Conservation (phyloP, 2,113 vertebrate species). For the Lagopus leucura region DNA sequence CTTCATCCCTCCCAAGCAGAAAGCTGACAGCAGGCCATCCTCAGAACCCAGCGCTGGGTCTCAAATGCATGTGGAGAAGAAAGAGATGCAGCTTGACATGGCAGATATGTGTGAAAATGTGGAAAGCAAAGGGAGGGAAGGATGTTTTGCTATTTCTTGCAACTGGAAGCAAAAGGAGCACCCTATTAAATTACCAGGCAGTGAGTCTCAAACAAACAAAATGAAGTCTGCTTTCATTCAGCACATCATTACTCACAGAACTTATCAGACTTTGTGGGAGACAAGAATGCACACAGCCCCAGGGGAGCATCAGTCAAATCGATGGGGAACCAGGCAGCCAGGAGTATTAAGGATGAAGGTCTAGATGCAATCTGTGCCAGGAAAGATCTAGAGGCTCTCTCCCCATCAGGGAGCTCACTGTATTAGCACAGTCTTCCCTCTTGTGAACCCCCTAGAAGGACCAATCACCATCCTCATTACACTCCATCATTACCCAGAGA, state of each 20-base stretch:
- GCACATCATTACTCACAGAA: neutral
- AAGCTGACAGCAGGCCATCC: neutral
- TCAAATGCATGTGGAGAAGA: neutral
- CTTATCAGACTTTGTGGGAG: fast-evolving
- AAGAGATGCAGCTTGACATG: neutral
- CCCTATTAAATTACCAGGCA: neutral
- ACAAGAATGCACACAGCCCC: neutral
- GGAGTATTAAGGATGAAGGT: neutral
- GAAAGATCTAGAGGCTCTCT: neutral
- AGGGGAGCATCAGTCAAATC: neutral
- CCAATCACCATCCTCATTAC: neutral
- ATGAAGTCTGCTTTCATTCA: neutral
- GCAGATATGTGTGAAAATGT: neutral
- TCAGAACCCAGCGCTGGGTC: neutral
- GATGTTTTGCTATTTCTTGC: neutral
- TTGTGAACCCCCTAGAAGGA: neutral
- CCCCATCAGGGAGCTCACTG: neutral
- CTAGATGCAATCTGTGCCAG: neutral
- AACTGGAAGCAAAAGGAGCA: neutral
- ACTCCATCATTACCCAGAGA: neutral
- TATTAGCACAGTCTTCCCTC: neutral
- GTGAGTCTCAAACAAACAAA: neutral
- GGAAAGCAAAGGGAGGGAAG: neutral
- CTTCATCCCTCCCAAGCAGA: fast-evolving
- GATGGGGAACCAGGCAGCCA: neutral